Percentiles rank a stretch among this genome's conserved stretches.
Conservation (phyloP, 2,797 vertebrate genomes). For the Dromococcyx pavoninus region DNA sequence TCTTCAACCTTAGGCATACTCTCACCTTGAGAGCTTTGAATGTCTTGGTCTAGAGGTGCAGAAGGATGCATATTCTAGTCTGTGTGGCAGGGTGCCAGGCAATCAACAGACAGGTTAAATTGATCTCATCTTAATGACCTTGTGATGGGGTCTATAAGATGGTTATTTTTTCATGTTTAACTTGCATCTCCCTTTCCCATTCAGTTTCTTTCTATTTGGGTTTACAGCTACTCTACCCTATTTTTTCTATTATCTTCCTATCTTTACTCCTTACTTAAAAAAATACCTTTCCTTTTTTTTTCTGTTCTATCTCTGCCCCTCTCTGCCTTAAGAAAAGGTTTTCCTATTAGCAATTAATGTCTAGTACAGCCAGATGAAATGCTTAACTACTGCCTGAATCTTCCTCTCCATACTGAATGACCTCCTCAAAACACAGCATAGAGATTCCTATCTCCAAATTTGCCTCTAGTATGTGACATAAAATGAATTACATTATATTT, state of each 20-base stretch:
- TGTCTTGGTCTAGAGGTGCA: not conserved
- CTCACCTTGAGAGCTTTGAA: constrained; percentile 9
- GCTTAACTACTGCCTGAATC: not conserved
- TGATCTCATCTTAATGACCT: not conserved
- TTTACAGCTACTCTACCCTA: not conserved
- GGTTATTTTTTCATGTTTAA: not conserved
- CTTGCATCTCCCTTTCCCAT: not conserved
- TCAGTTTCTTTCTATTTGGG: not conserved
- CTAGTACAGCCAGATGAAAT: not conserved
- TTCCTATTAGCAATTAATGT: not conserved
- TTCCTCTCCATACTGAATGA: not conserved
- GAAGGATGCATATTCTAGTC: not conserved
- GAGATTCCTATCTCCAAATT: not conserved
- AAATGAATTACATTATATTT: constrained; percentile 46
- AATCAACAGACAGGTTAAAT: not conserved
- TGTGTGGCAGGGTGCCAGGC: not conserved
- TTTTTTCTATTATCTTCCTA: not conserved
- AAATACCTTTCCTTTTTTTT: not conserved
- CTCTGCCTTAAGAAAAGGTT: not conserved
- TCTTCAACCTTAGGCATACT: not conserved
- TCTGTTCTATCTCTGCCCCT: not conserved
- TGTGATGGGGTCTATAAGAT: not conserved
- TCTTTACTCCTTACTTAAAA: not conserved
- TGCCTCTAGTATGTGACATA: constrained; percentile 1
- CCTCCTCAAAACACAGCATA: not conserved